Conservation (phyloP, 2,113 vertebrate species). For the Orthonyx spaldingii region DNA sequence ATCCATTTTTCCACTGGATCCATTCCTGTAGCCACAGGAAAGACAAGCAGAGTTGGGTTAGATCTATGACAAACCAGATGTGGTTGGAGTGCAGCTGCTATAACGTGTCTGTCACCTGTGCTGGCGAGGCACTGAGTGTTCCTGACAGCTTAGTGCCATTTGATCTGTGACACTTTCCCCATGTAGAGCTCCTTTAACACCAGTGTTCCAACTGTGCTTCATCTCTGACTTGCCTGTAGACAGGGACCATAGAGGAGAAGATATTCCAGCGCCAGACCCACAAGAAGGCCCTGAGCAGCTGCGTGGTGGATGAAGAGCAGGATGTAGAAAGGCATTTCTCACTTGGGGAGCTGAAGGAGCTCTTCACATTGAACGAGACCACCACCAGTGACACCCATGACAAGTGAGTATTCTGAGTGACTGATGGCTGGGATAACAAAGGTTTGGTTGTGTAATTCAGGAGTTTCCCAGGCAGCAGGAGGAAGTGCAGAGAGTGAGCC, state of each 20-base stretch:
- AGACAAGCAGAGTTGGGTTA: background rate
- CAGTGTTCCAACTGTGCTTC: background rate
- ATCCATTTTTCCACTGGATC: background rate
- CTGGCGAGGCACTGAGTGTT: background rate
- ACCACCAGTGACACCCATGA: constrained; percentile 92
- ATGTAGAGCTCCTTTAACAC: background rate
- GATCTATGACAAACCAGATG: background rate
- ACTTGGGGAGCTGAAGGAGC: constrained; percentile 88
- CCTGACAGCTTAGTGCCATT: background rate
- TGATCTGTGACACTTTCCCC: background rate
- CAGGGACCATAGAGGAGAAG: constrained; percentile 97
- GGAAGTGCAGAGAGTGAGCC: background rate
- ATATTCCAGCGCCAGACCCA: constrained; percentile 96
- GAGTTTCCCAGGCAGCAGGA: background rate
- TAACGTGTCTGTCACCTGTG: background rate
- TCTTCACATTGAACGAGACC: constrained; percentile 83
- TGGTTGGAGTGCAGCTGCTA: background rate
- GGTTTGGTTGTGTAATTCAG: background rate
- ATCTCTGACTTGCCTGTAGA: constrained; percentile 61
- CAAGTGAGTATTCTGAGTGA: constrained; percentile 69
- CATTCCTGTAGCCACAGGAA: background rate
- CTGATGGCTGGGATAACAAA: background rate
- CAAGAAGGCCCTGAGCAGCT: constrained; percentile 97
- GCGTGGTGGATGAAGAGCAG: constrained; percentile 95
- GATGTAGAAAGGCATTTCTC: constrained; percentile 96